Conservation (phyloP, 2,113 vertebrate species). For the Lutjanus erythropterus region DNA sequence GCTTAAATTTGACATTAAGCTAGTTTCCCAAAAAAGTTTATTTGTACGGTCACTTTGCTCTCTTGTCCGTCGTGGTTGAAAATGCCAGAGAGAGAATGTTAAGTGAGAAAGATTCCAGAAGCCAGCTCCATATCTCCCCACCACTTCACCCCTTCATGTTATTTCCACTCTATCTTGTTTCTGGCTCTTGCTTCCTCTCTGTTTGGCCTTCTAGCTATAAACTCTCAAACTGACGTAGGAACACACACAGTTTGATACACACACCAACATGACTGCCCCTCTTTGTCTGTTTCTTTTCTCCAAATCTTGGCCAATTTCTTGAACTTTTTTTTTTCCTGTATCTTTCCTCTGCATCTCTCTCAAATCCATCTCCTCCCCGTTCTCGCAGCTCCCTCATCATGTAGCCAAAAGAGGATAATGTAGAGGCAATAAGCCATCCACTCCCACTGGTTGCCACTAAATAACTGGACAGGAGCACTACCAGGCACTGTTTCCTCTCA, state of each 20-base stretch:
- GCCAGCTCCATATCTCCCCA: not conserved
- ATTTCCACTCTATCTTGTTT: not conserved
- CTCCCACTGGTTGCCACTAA: not conserved
- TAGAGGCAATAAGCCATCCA: not conserved
- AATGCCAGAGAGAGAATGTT: slow-evolving; percentile 24
- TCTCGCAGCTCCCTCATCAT: not conserved
- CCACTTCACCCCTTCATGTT: not conserved
- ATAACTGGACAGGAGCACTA: not conserved
- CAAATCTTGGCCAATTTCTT: not conserved
- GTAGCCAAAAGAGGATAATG: not conserved
- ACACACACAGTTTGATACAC: not conserved
- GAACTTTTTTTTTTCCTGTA: not conserved
- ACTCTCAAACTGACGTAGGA: not conserved
- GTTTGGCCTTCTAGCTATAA: not conserved
- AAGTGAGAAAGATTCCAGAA: slow-evolving; percentile 28
- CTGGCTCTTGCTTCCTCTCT: not conserved
- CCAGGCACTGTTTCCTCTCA: not conserved
- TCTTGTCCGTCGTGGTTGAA: not conserved
- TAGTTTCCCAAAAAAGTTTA: not conserved
- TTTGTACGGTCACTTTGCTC: not conserved
- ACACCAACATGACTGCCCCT: not conserved
- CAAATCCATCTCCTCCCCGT: not conserved
- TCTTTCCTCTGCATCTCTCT: not conserved
- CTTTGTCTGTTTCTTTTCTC: not conserved
- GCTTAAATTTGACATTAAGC: not conserved